Base-by-base conservation (phyloP, 2,888 invertebrate species). In the Lithophane leautieri region DNA sequence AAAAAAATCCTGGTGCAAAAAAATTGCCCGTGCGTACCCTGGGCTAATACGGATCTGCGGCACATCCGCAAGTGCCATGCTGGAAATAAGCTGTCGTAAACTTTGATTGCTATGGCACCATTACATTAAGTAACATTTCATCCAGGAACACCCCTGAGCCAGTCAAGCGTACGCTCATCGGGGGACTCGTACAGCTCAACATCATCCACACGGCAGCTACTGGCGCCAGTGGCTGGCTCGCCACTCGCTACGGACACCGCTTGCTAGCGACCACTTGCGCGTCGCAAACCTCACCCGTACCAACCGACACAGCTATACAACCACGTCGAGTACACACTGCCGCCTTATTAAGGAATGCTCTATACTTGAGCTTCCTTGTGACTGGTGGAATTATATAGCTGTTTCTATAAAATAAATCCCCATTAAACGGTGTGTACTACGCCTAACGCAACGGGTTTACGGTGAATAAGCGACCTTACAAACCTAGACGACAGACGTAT, bases 181-280 rank as follows among this genome's bases (percentile, higher is more conserved):
- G 98, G 98, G 75, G 98, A 98, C 91, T 98, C 98, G 89, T 98
- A 98, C 94, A 98, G 98, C 88, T 98, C 98, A 12, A 97, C 97
- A 74, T 98, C 98, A n/a, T 98, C 98, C 63, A 98, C 98, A 7
- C 97, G 98, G 44, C 98, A 98, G 91, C 94, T 98, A 84, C 96
- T 98, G 83, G 97, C 81, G 80, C 81, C 86, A 22, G 82, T 70
- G 1, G 79, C 81, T 8, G 70, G 77, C 78, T 91, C 86, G 85
- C 91, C 90, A 50, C 89, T 91, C 56, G 89, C 91, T 87, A 86
- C 92, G 69, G 83, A 82, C 78, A 70, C 86, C 11, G 89, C 92
- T 68, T 92, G 93, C 92, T 93, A 92, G 89, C 90, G 79, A 62
- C 75, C 87, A 47, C 83, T 54, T 3, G 25, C 89, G 65, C 69